Percentiles rank a stretch among this genome's conserved stretches.
phyloP scores from a whole-genome alignment of 2,113 vertebrate genomes.

The Haliaeetus leucogaster region DNA sequence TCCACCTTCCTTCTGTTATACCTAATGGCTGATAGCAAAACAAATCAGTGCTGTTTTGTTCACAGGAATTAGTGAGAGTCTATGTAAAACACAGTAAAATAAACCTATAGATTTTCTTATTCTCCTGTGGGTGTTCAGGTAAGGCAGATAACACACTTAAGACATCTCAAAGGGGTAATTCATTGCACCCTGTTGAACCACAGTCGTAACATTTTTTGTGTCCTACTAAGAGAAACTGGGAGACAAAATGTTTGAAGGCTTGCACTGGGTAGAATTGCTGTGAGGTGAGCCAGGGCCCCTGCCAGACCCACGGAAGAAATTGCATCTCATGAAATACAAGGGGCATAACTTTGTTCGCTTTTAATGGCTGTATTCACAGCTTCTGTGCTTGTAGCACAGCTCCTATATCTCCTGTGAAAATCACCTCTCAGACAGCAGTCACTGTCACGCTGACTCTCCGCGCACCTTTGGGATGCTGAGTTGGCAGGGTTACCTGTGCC shows the following conservation, averaged over 20 bases:
- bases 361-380: background rate
- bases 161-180: background rate
- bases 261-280: background rate
- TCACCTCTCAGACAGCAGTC: conserved; percentile 40
- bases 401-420: background rate
- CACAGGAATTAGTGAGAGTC: background rate
- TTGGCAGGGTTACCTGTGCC: conserved; percentile 19
- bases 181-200: background rate
- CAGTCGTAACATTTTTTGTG: background rate
- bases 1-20: background rate
- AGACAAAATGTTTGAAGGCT: background rate
- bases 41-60: background rate
- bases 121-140: background rate
- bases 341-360: background rate
- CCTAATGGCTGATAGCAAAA: background rate
- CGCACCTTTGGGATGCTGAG: conserved; percentile 60
- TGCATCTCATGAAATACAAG: background rate
- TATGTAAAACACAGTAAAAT: background rate
- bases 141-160: background rate
- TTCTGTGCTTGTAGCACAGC: background rate
- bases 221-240: background rate
- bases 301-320: background rate
- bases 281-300: background rate
- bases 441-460: background rate
- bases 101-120: background rate